Evolutionary conservation across 2,888 invertebrate genomes (phyloP).

Genomic region (Pachycephus smyrnensis): DNA sequence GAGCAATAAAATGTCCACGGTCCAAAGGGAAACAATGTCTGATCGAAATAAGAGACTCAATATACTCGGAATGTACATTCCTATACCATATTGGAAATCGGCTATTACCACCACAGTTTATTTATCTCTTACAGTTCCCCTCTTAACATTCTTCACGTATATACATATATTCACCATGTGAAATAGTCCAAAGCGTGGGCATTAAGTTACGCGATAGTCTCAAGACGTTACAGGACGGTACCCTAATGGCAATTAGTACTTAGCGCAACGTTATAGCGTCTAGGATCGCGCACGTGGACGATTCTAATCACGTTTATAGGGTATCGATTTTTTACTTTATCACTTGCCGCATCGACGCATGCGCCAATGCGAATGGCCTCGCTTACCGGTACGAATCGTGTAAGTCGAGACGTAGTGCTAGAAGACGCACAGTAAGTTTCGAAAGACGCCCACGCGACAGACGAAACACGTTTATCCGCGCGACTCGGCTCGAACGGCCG

Average conservation of each 20-base stretch:
- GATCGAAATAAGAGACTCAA: background rate
- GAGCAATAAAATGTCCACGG: background rate
- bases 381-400: slow-evolving; percentile 9
- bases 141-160: background rate
- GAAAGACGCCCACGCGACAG: slow-evolving; percentile 24
- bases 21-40: background rate
- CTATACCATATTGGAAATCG: background rate
- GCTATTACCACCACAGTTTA: background rate
- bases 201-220: background rate
- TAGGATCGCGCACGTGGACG: background rate
- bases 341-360: background rate
- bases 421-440: slow-evolving; percentile 22
- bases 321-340: background rate
- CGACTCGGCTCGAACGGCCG: slow-evolving; percentile 1
- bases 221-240: background rate
- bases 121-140: background rate
- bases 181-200: background rate
- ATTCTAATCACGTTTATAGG: background rate
- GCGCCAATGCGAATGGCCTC: background rate
- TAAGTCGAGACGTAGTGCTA: slow-evolving; percentile 24
- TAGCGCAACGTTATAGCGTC: background rate
- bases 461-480: slow-evolving; percentile 10
- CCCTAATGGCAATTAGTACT: background rate
- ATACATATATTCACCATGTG: background rate
- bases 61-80: background rate